Base-by-base conservation (phyloP, 1,140 invertebrate species). In the Ips nitidus region DNA sequence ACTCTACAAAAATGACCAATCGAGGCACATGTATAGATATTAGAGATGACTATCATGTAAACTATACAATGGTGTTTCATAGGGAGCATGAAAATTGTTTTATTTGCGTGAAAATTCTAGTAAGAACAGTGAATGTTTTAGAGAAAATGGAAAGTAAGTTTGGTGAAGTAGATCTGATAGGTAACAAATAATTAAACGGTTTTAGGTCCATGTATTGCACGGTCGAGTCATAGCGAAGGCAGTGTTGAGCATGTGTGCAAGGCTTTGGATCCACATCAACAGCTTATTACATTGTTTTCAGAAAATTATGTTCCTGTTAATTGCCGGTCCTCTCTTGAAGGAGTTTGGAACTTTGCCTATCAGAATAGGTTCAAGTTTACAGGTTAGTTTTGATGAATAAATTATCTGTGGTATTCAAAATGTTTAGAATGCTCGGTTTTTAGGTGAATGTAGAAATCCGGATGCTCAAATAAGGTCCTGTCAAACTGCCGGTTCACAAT, bases 291-390 rank as follows among this genome's bases (percentile, higher is more conserved):
- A 53, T 82, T 96, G 59, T 97, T 96, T 78, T 92, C 91, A 45
- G 93, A 95, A 77, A 96, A 95, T 83, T 93, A 91, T 81, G 88
- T 92, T 6, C 93, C 94, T 78, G 90, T 96, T 2, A 97, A 97
- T 83, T 97, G 95, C 75, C 85, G 94, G 67, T 95, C 94, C 2
- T 94, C 94, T 55, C 82, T 97, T 37, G 95, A 97, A 86, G 95
- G 95, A 70, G 94, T 96, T 2, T 97, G 94, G 94, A 92, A 95
- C 76, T 97, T 97, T 86, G 91, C 91, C 22, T 97, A 97, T 82
- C 94, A 95, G 84, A 93, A 94, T 82, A 83, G 91, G 69, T 95
- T 93, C 77, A 87, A 93, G 69, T 97, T 95, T 77, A 95, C 93
- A 40, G 94, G 69, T 70, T 39, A 63, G 50, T 52, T 52, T 36